Percentiles rank a stretch among this genome's conserved stretches.
phyloP scores from a whole-genome alignment of 2,113 vertebrate species.

The Proteles cristata region DNA sequence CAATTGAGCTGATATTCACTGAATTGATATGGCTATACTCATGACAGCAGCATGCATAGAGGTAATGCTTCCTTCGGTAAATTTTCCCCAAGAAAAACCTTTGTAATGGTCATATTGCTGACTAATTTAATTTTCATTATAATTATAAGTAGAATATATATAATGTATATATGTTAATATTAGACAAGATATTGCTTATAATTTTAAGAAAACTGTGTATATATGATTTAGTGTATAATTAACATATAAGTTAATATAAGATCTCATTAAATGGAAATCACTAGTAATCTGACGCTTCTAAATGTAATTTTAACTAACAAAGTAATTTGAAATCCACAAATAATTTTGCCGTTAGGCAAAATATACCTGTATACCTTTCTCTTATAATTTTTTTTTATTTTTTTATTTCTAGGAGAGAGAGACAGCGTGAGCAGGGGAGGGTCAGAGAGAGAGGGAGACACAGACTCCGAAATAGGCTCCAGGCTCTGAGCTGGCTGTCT shows the following conservation, averaged over 20 bases:
- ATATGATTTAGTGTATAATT: not conserved
- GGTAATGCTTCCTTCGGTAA: not conserved
- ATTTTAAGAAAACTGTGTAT: not conserved
- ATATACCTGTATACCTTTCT: too few species aligned
- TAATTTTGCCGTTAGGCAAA: not conserved
- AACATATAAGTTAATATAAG: not conserved
- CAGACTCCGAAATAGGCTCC: too few species aligned
- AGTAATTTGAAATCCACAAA: not conserved
- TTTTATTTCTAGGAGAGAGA: too few species aligned
- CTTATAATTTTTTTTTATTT: too few species aligned
- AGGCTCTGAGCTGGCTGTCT: too few species aligned
- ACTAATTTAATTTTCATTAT: slow-evolving; percentile 15
- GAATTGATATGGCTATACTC: not conserved
- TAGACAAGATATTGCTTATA: not conserved
- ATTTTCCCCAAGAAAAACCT: slow-evolving; percentile 35
- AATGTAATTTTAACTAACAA: not conserved
- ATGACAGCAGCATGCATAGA: not conserved
- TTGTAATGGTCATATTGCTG: not conserved
- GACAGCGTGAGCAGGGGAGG: too few species aligned
- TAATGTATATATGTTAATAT: too few species aligned
- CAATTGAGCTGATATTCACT: not conserved
- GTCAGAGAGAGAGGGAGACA: too few species aligned
- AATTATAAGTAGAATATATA: not conserved
- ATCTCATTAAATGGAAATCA: not conserved
- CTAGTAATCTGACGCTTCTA: not conserved